phyloP scores from a whole-genome alignment of 2,888 invertebrate species.

The Meiosimyza decipiens region DNA sequence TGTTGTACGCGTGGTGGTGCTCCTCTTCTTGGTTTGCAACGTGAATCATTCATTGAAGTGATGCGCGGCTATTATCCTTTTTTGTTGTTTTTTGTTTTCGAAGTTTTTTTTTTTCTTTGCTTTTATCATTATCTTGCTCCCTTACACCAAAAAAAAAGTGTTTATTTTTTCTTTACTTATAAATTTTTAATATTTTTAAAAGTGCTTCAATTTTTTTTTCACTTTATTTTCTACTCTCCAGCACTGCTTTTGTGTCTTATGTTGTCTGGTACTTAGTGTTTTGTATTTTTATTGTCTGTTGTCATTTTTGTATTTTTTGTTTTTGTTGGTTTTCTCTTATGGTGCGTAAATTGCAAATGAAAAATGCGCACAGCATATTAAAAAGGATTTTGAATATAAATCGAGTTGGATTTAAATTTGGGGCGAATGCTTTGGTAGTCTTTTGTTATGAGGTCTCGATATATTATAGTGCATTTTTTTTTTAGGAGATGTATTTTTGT shows the following conservation, averaged over 20 bases:
- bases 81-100: neutral
- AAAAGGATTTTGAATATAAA: constrained; percentile 54
- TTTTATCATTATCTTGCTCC: neutral
- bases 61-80: neutral
- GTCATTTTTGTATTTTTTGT: neutral
- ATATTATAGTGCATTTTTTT: neutral
- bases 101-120: neutral
- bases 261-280: neutral
- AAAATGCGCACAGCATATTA: constrained; percentile 57
- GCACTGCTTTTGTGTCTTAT: neutral
- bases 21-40: no score
- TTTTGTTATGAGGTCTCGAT: neutral
- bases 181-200: constrained; percentile 35
- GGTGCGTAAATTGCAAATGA: constrained; percentile 56
- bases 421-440: constrained; percentile 6
- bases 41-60: no score
- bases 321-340: constrained; percentile 9
- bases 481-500: neutral
- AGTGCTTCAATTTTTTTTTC: constrained; percentile 22
- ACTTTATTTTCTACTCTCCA: neutral
- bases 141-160: neutral
- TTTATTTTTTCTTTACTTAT: neutral
- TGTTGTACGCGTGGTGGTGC: neutral
- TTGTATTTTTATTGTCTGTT: constrained; percentile 4
- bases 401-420: constrained; percentile 21